These are phyloP conservation scores for Dolomedes plantarius DNA, from an alignment of 2,888 invertebrate species.

Conservation along the genomic window DNA sequence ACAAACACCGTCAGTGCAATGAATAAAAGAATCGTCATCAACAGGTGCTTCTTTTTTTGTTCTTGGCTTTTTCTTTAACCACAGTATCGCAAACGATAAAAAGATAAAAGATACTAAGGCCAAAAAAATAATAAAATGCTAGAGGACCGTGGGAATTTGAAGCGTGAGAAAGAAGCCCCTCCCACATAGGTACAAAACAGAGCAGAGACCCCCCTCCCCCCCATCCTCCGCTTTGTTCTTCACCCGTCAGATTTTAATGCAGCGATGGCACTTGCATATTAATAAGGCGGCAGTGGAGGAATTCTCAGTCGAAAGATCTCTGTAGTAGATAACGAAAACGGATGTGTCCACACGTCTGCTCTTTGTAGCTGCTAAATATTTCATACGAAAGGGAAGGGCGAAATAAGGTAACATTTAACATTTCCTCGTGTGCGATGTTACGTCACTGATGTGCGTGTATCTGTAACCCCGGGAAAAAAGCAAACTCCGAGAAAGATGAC, in stretches of 20 bases:
- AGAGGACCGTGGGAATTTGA: conserved; percentile 49
- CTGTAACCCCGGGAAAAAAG: too few relatives aligned
- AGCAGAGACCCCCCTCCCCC: not conserved
- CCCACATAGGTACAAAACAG: conserved; percentile 37
- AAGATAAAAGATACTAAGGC: not conserved
- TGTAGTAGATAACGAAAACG: conserved; percentile 30
- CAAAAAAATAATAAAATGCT: not conserved
- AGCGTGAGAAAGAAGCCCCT: conserved; percentile 65
- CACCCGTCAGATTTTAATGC: conserved; percentile 20
- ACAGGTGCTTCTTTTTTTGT: conserved; percentile 50
- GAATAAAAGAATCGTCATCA: too few relatives aligned
- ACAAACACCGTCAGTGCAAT: too few relatives aligned
- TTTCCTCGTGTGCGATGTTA: not conserved
- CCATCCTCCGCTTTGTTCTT: not conserved
- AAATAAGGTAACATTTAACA: not conserved
- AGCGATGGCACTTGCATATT: conserved; percentile 53
- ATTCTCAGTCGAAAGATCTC: conserved; percentile 34
- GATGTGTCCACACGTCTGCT: conserved; percentile 20
- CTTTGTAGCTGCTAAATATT: not conserved
- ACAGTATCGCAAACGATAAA: not conserved
- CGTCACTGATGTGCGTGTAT: not conserved
- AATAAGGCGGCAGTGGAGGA: conserved; percentile 36
- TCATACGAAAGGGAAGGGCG: not conserved
- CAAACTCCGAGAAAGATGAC: not conserved
- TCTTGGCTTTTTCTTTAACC: conserved; percentile 23